These are phyloP conservation scores for Tragelaphus scriptus DNA, from an alignment of 2,113 vertebrate genomes.

Conservation along the genomic window DNA sequence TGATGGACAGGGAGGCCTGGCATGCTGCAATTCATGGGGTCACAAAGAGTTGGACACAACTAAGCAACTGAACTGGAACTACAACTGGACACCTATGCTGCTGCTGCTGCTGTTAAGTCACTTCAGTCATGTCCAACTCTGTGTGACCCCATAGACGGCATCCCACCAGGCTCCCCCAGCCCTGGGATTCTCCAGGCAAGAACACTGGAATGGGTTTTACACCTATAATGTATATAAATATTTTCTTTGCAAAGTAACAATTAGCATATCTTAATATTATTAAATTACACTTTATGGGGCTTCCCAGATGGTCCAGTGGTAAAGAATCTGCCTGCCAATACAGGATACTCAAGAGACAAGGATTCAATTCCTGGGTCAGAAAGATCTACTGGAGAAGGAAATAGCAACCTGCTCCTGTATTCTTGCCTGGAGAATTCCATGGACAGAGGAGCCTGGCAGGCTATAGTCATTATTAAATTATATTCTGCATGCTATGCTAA, in stretches of 20 bases:
- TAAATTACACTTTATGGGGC: not conserved
- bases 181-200: too few species aligned
- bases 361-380: not conserved
- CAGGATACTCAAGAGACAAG: not conserved
- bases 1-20: too few species aligned
- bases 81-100: too few species aligned
- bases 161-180: too few species aligned
- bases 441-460: not conserved
- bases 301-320: not conserved
- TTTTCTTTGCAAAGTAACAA: slow-evolving; percentile 27
- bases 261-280: not conserved
- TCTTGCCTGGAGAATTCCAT: not conserved
- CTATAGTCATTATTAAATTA: not conserved
- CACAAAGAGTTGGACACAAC: fast-evolving
- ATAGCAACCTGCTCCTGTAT: not conserved
- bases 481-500: not conserved
- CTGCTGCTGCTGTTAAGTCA: too few species aligned
- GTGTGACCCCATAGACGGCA: too few species aligned
- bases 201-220: not conserved
- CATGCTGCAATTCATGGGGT: too few species aligned
- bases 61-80: too few species aligned
- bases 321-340: not conserved
- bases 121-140: too few species aligned
- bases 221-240: not conserved
- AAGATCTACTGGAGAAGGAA: not conserved